These are phyloP conservation scores for Oenanthe oenanthe DNA, from an alignment of 2,113 vertebrate genomes.

Conservation along the genomic window DNA sequence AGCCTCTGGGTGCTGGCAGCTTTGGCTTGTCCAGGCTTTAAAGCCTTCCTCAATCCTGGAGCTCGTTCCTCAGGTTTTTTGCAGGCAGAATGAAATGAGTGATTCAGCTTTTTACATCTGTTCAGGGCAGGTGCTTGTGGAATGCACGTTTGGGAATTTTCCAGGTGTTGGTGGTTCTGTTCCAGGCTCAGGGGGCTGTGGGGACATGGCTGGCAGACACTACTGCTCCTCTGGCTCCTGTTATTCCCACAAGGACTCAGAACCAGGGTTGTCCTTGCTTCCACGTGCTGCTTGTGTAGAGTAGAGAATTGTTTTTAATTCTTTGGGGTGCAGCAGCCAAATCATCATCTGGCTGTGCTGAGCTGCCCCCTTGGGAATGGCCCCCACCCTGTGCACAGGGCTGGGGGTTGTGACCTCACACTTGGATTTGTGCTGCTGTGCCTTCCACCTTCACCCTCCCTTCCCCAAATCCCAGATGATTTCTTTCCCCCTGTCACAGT, in stretches of 20 bases:
- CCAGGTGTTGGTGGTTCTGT: background rate
- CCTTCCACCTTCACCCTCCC: background rate
- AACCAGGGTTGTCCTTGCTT: background rate
- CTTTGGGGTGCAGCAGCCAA: background rate
- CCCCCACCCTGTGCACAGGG: fast-evolving
- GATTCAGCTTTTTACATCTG: fast-evolving
- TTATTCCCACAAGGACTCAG: background rate
- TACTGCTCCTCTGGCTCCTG: background rate
- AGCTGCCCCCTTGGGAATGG: background rate
- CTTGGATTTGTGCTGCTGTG: background rate
- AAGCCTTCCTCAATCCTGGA: background rate
- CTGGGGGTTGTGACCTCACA: background rate
- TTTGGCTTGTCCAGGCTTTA: background rate
- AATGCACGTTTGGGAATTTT: fast-evolving
- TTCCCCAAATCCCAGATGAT: background rate
- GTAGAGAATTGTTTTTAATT: background rate
- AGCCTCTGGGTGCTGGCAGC: background rate
- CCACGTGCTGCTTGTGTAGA: background rate
- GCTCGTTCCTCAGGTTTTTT: background rate
- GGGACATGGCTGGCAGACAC: background rate
- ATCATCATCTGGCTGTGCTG: background rate
- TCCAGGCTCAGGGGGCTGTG: background rate
- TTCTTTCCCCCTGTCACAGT: background rate
- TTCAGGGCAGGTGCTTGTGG: background rate
- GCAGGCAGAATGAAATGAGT: background rate